Percentiles rank a stretch among this genome's conserved stretches.
Conservation (phyloP, 2,797 vertebrate species). For the Agapornis canus region DNA sequence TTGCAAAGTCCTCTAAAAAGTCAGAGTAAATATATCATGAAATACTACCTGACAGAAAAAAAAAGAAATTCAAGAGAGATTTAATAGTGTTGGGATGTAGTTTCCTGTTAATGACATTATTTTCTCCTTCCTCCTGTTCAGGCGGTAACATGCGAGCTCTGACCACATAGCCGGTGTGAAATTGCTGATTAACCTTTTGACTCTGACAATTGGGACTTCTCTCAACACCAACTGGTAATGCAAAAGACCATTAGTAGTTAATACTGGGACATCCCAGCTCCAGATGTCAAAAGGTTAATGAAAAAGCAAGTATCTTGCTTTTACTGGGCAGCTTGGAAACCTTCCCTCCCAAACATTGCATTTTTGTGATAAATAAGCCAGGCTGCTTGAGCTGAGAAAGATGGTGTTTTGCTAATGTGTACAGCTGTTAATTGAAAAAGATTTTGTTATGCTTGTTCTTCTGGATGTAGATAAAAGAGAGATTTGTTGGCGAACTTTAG, state of each 20-base stretch:
- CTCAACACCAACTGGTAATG: conserved; percentile 62
- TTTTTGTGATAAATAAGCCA: conserved; percentile 63
- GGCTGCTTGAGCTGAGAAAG: conserved; percentile 56
- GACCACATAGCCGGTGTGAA: conserved; percentile 60
- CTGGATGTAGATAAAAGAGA: conserved; percentile 70
- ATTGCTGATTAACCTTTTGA: conserved; percentile 75
- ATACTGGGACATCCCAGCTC: conserved; percentile 45
- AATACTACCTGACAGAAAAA: neutral
- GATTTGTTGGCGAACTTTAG: conserved; percentile 70
- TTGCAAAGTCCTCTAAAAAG: neutral
- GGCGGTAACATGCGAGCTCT: conserved; percentile 18
- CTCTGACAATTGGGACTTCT: conserved; percentile 36
- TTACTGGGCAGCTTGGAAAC: conserved; percentile 53
- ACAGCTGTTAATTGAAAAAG: conserved; percentile 77
- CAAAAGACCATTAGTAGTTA: conserved; percentile 65
- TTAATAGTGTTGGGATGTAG: neutral
- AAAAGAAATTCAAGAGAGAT: neutral
- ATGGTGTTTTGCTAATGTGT: conserved; percentile 60
- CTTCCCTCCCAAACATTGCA: conserved; percentile 48
- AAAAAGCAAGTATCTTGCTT: conserved; percentile 71
- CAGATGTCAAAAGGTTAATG: conserved; percentile 73
- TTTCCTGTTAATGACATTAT: conserved; percentile 31
- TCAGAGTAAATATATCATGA: neutral
- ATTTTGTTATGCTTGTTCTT: conserved; percentile 68
- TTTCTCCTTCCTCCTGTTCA: conserved; percentile 9